Evolutionary conservation across 2,113 vertebrate genomes (phyloP).

Genomic region (Sitta europaea): DNA sequence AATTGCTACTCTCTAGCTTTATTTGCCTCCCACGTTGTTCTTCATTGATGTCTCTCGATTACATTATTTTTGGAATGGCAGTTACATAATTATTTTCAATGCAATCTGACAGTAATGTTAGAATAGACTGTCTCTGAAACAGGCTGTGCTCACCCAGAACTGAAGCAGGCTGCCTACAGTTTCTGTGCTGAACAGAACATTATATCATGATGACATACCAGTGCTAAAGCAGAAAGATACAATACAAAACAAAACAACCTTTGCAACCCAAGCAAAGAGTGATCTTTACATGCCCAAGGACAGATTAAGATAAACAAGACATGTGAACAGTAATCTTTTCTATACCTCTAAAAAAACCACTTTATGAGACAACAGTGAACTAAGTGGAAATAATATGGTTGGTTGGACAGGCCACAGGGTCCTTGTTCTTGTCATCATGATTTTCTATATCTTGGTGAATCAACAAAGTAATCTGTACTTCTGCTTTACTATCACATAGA

Average conservation of each 20-base stretch:
- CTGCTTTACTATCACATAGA: background rate
- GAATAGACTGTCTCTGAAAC: slow-evolving; percentile 16
- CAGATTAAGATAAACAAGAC: background rate
- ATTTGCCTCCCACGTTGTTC: slow-evolving; percentile 39
- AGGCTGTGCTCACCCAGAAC: background rate
- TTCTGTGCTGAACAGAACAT: background rate
- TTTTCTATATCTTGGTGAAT: background rate
- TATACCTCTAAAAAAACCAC: background rate
- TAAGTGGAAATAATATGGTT: background rate
- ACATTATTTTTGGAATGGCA: slow-evolving; percentile 55
- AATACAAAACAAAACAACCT: background rate
- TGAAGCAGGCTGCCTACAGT: background rate
- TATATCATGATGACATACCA: background rate
- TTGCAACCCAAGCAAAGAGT: background rate
- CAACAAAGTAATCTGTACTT: background rate
- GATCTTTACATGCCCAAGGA: background rate
- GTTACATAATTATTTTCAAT: slow-evolving; percentile 49
- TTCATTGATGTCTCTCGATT: slow-evolving; percentile 37
- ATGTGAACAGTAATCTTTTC: background rate
- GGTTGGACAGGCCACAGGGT: background rate
- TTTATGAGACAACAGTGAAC: background rate
- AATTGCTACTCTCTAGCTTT: slow-evolving; percentile 42
- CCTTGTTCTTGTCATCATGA: background rate
- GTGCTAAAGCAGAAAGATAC: background rate
- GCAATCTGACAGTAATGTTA: background rate